A percentile compares a stretch with the other conserved stretches of the same genome.
phyloP scores from a whole-genome alignment of 2,888 invertebrate species.

The Mesorhabditis belari region DNA sequence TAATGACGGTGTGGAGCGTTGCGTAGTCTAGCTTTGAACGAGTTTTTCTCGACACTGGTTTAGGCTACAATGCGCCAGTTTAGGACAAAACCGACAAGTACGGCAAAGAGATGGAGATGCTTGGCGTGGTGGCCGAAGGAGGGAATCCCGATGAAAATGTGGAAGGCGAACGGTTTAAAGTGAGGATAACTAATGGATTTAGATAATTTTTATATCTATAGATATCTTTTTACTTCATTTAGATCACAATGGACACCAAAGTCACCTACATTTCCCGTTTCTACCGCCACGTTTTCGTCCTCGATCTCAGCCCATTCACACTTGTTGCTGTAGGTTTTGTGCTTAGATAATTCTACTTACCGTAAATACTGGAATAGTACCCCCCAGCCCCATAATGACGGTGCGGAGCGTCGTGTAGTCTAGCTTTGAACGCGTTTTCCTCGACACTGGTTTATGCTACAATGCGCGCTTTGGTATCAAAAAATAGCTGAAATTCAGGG shows the following conservation, averaged over 20 bases:
- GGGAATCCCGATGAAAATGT: slow-evolving; percentile 14
- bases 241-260: slow-evolving; percentile 59
- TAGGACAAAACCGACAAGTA: slow-evolving; percentile 7
- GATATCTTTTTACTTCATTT: neutral
- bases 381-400: too few relatives aligned
- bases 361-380: too few relatives aligned
- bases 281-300: slow-evolving; percentile 69
- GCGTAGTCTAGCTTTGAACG: too few relatives aligned
- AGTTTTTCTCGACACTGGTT: neutral
- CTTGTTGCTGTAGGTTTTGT: slow-evolving; percentile 66
- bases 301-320: slow-evolving; percentile 73
- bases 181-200: slow-evolving; percentile 10
- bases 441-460: too few relatives aligned
- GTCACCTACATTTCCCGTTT: slow-evolving; percentile 67
- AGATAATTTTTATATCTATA: neutral
- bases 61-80: neutral
- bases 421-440: too few relatives aligned
- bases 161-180: slow-evolving; percentile 19
- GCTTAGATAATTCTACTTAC: too few relatives aligned
- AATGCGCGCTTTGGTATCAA: too few relatives aligned
- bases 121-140: slow-evolving; percentile 24
- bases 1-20: too few relatives aligned
- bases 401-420: too few relatives aligned
- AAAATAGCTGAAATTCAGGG: too few relatives aligned
- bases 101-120: slow-evolving; percentile 21